Conservation (phyloP, 2,113 vertebrate species). For the Ceratotherium simum region DNA sequence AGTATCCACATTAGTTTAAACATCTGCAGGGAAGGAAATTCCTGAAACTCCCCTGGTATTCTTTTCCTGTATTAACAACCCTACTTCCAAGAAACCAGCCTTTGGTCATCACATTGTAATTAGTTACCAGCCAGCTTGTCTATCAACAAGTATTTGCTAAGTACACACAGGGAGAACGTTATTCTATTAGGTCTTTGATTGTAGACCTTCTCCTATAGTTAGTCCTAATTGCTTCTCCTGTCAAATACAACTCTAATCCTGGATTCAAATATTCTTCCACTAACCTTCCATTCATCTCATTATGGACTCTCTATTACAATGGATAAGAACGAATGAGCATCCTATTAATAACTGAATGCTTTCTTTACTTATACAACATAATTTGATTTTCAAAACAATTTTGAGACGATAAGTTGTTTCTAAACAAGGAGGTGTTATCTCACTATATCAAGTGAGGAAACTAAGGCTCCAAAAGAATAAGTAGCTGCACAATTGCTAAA, state of each 20-base stretch:
- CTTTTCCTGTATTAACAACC: constrained; percentile 56
- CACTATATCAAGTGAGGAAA: constrained; percentile 2
- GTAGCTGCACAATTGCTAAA: background rate
- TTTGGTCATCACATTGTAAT: constrained; percentile 66
- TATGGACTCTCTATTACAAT: background rate
- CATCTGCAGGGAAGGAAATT: constrained; percentile 72
- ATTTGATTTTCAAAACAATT: constrained; percentile 24
- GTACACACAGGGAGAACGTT: constrained; percentile 67
- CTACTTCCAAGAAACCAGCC: constrained; percentile 61
- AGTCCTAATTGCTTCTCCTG: constrained; percentile 70
- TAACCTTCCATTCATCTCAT: constrained; percentile 33
- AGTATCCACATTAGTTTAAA: constrained; percentile 64
- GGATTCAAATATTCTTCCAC: constrained; percentile 52
- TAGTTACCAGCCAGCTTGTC: constrained; percentile 62
- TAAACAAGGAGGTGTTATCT: background rate
- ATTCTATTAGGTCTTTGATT: constrained; percentile 54
- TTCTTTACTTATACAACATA: background rate
- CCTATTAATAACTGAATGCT: background rate
- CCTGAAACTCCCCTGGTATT: constrained; percentile 58
- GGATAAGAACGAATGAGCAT: background rate
- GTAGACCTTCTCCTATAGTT: constrained; percentile 4
- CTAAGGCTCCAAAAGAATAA: background rate
- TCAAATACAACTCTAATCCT: constrained; percentile 72
- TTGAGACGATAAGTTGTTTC: background rate
- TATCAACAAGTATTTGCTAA: constrained; percentile 77